These are phyloP conservation scores for Synergus itoensis DNA, from an alignment of 2,888 invertebrate species.

Conservation along the genomic window DNA sequence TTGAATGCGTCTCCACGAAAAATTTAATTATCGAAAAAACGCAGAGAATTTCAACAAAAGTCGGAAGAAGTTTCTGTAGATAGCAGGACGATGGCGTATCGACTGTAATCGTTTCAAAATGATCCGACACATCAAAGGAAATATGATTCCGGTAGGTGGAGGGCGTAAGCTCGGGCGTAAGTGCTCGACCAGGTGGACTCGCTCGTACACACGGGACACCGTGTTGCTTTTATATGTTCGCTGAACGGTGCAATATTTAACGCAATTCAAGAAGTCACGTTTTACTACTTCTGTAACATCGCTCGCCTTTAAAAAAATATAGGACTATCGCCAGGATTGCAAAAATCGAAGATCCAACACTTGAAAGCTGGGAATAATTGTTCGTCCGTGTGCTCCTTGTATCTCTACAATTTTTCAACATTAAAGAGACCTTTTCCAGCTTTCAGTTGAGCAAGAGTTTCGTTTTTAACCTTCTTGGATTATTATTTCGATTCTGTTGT, in stretches of 20 bases:
- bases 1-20: not conserved
- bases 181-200: slow-evolving; percentile 20
- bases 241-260: slow-evolving; percentile 26
- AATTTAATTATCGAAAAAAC: not conserved
- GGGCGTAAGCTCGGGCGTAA: not conserved
- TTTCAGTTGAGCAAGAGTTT: too few species aligned
- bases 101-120: slow-evolving; percentile 16
- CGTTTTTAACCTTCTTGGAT: too few species aligned
- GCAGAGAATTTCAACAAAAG: not conserved
- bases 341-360: not conserved
- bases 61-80: not conserved
- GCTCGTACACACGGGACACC: slow-evolving; percentile 2
- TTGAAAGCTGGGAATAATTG: not conserved
- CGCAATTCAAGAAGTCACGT: not conserved
- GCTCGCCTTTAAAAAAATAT: not conserved
- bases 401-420: not conserved
- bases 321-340: not conserved
- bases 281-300: not conserved
- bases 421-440: not conserved
- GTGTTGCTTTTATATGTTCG: slow-evolving; percentile 19
- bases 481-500: too few species aligned
- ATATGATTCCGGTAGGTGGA: slow-evolving; percentile 2
- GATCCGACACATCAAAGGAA: slow-evolving; percentile 9
- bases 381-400: not conserved
- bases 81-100: not conserved